Base-by-base conservation (phyloP, 2,797 vertebrate species). In the Anabas testudineus region DNA sequence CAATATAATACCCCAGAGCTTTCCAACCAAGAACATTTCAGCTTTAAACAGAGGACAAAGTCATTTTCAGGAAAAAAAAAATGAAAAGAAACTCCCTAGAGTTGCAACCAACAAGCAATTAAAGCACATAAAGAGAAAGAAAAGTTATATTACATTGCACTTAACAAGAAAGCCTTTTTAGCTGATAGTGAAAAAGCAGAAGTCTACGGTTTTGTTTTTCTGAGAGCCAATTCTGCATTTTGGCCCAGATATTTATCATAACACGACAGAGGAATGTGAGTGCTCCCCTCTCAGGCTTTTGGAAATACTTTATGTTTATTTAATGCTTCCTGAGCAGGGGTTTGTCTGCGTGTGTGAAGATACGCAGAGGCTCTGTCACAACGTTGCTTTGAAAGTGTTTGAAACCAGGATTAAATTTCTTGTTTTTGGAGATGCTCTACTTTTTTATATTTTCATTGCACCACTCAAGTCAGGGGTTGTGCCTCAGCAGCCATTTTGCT, bases 301-400 rank as follows among this genome's bases (percentile, higher is more conserved):
- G 61, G 48, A 82, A 74, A 84, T 61, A 71, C 74, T 85, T 87
- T 65, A 76, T 91, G 88, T 88, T 90, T 90, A 88, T 89, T 88
- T 88, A 87, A 88, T 85, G 78, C 78, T 86, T 90, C 84, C 87
- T 85, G 86, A 80, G 78, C 67, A 76, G 63, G 78, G 52, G 45
- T 71, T 81, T 78, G 67, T 82, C 65, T 72, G 36, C 53, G 22
- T 60, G 39, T 53, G 59, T 67, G 56, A 62, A 58, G 71, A 74
- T 48, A 76, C 54, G 55, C 63, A 65, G 66, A 54, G 63, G 26
- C 55, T 45, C 47, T 57, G 68, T 67, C 69, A 47, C 49, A 3
- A 49, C 61, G 42, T 49, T 55, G 21, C 57, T 41, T 43, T 51
- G 45, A 76, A 42, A 47, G 19, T 15, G 22, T 69, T 39, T 30